Evolutionary conservation across 2,113 vertebrate species (phyloP).

Genomic region (Atrichornis clamosus): DNA sequence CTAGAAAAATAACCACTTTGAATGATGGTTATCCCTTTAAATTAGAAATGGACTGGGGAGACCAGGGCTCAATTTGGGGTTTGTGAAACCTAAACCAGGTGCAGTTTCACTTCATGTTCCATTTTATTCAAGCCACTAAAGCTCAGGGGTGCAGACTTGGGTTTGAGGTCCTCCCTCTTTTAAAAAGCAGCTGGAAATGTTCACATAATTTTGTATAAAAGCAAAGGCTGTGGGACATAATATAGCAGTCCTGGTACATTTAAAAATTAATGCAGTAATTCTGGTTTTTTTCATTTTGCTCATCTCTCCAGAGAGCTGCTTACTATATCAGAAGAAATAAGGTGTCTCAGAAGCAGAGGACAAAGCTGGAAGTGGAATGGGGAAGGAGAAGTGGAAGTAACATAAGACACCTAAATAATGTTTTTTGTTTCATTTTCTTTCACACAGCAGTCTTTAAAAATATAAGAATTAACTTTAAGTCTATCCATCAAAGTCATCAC

Average conservation of each 20-base stretch:
- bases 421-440: not conserved
- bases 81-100: conserved; percentile 37
- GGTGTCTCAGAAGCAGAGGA: not conserved
- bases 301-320: not conserved
- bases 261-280: conserved; percentile 37
- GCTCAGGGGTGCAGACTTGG: not conserved
- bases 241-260: not conserved
- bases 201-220: not conserved
- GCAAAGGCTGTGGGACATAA: not conserved
- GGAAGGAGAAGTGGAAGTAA: not conserved
- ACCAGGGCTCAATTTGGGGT: not conserved
- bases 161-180: not conserved
- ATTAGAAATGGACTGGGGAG: not conserved
- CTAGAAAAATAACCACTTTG: not conserved
- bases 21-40: not conserved
- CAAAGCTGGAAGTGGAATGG: not conserved
- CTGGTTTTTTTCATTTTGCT: conserved; percentile 6
- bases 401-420: not conserved
- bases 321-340: not conserved
- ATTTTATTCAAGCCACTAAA: conserved; percentile 6
- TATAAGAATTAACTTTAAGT: not conserved
- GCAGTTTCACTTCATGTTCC: not conserved
- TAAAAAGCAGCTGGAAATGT: conserved; percentile 26
- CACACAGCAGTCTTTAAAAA: not conserved
- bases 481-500: not conserved